Percentiles rank a stretch among this genome's conserved stretches.
These are phyloP conservation scores for Bucorvus abyssinicus DNA, from an alignment of 2,797 vertebrate species.

Conservation along the genomic window DNA sequence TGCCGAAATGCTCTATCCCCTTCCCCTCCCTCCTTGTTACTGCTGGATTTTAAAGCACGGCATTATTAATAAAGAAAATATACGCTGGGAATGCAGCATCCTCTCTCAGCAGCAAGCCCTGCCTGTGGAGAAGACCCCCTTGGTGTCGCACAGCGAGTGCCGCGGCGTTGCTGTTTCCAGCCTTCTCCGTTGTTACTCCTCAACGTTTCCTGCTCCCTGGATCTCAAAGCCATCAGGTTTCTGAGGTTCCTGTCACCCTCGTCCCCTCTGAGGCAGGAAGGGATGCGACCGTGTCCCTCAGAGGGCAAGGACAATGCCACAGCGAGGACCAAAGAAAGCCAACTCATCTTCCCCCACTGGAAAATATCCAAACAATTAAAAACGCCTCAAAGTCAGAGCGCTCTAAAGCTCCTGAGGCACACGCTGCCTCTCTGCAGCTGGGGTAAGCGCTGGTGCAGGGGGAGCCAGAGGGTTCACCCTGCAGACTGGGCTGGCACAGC, in stretches of 20 bases:
- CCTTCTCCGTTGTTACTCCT: background rate
- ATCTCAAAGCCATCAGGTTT: background rate
- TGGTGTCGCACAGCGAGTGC: background rate
- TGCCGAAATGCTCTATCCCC: conserved; percentile 48
- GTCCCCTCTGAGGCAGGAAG: background rate
- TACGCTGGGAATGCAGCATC: background rate
- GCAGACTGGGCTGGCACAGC: background rate
- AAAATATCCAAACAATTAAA: background rate
- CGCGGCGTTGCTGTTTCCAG: background rate
- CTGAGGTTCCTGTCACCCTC: background rate
- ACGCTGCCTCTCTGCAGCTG: background rate
- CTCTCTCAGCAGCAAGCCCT: background rate
- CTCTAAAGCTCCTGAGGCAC: background rate
- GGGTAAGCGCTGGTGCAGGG: background rate
- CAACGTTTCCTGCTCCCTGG: background rate
- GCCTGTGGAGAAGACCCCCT: background rate
- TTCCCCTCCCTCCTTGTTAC: conserved; percentile 62
- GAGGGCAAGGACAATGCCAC: background rate
- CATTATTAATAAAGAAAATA: background rate
- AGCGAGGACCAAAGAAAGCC: background rate
- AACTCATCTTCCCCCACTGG: background rate
- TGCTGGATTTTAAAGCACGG: background rate
- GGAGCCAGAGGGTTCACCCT: background rate
- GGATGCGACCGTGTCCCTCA: rapidly evolving
- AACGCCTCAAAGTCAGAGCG: rapidly evolving